A percentile compares a stretch with the other conserved stretches of the same genome.
Evolutionary conservation across 2,888 invertebrate genomes (phyloP).

Genomic region (Eupeodes latifasciatus): DNA sequence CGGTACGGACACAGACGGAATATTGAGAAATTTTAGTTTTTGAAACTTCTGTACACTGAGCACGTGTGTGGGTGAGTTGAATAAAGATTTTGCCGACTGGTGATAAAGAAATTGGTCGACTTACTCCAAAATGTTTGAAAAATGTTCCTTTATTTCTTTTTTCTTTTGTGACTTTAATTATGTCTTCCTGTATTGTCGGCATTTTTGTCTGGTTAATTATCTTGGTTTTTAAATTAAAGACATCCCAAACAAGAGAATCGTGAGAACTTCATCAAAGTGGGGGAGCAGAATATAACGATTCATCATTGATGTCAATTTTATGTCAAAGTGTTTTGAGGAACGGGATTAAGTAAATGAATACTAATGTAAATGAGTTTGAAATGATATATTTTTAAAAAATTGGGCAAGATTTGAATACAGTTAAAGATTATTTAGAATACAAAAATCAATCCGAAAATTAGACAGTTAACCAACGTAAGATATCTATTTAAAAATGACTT

Average conservation of each 20-base stretch:
- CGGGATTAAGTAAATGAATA: neutral
- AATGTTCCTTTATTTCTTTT: neutral
- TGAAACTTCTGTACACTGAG: neutral
- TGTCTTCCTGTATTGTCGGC: constrained; percentile 23
- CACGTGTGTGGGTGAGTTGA: constrained; percentile 28
- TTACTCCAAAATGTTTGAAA: neutral
- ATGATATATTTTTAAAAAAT: neutral
- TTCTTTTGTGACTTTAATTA: constrained; percentile 16
- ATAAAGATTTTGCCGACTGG: constrained; percentile 1
- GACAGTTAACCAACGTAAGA: too few species aligned
- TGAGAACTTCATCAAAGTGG: neutral
- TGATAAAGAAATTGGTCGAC: neutral
- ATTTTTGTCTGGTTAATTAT: constrained; percentile 12
- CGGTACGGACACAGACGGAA: neutral
- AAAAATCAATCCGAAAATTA: too few species aligned
- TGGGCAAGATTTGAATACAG: too few species aligned
- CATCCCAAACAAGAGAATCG: neutral
- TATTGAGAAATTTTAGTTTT: neutral
- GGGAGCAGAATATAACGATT: neutral
- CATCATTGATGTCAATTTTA: neutral
- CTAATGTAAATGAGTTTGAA: neutral
- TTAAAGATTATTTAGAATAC: too few species aligned
- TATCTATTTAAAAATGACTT: too few species aligned
- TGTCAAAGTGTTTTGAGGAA: neutral
- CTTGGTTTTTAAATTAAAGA: neutral